Evolutionary conservation across 2,888 invertebrate species (phyloP), one percentile per base, ranked within the genome.

Genomic region (Sesia apiformis): DNA sequence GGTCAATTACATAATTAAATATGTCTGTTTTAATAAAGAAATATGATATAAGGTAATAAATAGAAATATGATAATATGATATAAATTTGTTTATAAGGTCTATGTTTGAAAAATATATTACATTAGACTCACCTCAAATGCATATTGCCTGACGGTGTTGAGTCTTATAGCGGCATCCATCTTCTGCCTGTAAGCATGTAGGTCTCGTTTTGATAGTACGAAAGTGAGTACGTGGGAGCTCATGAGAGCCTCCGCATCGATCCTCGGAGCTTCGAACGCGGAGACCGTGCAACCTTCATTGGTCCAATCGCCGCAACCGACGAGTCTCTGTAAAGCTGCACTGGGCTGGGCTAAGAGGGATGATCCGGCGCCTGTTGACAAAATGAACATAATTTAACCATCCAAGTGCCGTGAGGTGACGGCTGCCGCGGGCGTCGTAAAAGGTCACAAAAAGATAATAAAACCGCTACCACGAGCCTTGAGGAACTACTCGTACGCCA

Each of bases 261-360:
- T 81, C 0, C 63, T 69, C 0, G 82, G 78, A 0, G 80, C 64
- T 55, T 83, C 81, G 56, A 88, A 84, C 0, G 88, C 87, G 3
- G 87, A 87, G 4, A 88, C 78, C 0, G 70, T 62, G 39, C 70
- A 66, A 7, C 7, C 50, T 3, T 74, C 76, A 4, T 66, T 66
- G 4, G 61, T 57, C 61, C 65, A 68, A 0, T 76, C 78, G 0
- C 78, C 82, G 53, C 78, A 85, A 3, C 87, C 82, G 49, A 95
- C 95, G 63, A 97, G 87, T 64, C 94, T 94, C 58, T 95, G 94
- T 43, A 98, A 91, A 39, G 96, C 95, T 38, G 95, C 93, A 49
- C 98, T 98, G 3, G 98, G 98, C 78, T 97, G 95, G 57, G 97
- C 96, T 0, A 98, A 90, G 4, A 98, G 86, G 0, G 96, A 95